Base-by-base conservation (phyloP, 2,113 vertebrate genomes). In the Vireo altiloquus region DNA sequence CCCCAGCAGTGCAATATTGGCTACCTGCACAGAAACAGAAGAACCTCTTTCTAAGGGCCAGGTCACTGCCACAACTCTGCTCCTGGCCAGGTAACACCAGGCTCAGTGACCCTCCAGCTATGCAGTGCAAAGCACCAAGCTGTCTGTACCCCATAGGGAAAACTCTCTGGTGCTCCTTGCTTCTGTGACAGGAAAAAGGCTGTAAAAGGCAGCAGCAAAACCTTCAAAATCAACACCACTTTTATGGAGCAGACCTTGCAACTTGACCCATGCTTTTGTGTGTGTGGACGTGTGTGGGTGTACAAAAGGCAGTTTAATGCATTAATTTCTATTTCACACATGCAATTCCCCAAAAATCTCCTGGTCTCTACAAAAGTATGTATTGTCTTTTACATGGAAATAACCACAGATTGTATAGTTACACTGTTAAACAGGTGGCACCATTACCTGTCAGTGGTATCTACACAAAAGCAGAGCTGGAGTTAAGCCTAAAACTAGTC, bases 91-190 rank as follows among this genome's bases (percentile, higher is more conserved):
- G 44, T 83, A 87, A 71, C 66, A 18, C 27, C 17, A 37, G 61
- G n/a, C 12, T 83, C 57, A 33, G 69, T 44, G 40, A 56, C 52
- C 16, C 24, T 69, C 40, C 22, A 21, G 24, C 8, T 24, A 2
- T 2, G 16, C 50, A 64, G 46, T 2, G 0, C 15, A 10, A 59
- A 79, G 52, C 23, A 23, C 23, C 47, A n/a, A 70, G 47, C 20
- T 44, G 31, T 35, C 8, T 9, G 22, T 33, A 54, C 7, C 12
- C 28, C 3, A 0, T 2, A 1, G 21, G 18, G 31, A 21, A 89
- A 80, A 65, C 18, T 24, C 33, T 54, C 54, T 54, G 10, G 15
- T 57, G 39, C 25, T 70, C 47, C 30, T 57, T 61, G 39, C 59
- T 60, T 64, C 46, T 63, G 60, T n/a, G 72, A 56, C 31, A 42